Conservation (phyloP, 2,888 invertebrate species). For the Torymus tubicola region DNA sequence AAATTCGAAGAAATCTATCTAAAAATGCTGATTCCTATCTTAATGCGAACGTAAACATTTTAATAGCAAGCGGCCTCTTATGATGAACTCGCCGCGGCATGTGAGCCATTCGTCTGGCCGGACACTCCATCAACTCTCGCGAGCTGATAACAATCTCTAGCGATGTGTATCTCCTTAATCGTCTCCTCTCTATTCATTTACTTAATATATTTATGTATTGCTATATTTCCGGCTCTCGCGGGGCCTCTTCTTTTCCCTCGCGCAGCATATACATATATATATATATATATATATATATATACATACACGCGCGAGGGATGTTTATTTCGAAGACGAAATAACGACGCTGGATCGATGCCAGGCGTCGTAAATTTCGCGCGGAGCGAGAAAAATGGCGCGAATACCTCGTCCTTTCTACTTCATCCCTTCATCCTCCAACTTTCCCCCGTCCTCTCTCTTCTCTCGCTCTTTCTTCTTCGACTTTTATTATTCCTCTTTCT, state of each 20-base stretch:
- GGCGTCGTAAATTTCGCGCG: conserved; percentile 71
- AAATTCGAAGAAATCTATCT: too few species aligned
- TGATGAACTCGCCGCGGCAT: too few species aligned
- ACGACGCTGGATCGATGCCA: conserved; percentile 74
- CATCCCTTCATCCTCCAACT: conserved; percentile 53
- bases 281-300: too few species aligned
- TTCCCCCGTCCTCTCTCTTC: conserved; percentile 38
- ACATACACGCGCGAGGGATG: conserved; percentile 59
- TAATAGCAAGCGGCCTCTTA: too few species aligned
- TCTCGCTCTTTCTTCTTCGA: conserved; percentile 52
- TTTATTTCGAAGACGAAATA: conserved; percentile 73
- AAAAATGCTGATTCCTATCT: too few species aligned
- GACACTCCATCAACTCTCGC: conserved; percentile 5
- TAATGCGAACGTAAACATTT: too few species aligned
- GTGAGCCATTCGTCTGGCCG: too few species aligned
- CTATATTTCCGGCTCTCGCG: conserved; percentile 7
- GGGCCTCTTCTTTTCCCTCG: neutral
- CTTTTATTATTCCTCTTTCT: conserved; percentile 53
- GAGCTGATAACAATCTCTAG: conserved; percentile 36
- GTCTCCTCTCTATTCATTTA: conserved; percentile 42
- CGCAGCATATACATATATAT: too few species aligned
- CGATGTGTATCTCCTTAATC: conserved; percentile 20
- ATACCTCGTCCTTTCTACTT: conserved; percentile 65
- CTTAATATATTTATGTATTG: conserved; percentile 46
- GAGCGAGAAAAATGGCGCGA: conserved; percentile 74